Base-by-base conservation (phyloP, 2,797 vertebrate species). In the Pagetopsis macropterus region DNA sequence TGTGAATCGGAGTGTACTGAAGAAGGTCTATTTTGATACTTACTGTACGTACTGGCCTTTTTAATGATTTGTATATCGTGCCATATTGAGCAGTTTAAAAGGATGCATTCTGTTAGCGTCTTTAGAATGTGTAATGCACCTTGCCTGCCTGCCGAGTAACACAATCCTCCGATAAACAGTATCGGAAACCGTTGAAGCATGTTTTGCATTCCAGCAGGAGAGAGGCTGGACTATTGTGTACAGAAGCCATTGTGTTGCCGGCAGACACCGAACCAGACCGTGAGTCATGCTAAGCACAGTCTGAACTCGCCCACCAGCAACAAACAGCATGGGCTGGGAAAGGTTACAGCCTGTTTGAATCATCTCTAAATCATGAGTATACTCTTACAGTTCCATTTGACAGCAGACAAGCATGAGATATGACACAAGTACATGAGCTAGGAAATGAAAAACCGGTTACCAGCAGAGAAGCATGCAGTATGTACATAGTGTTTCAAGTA, bases 201-300 rank as follows among this genome's bases (percentile, higher is more conserved):
- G 86, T 85, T 88, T 87, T 73, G 83, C 92, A 90, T 92, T 93
- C 91, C 89, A 85, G 75, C 66, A 52, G 84, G 58, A 87, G 84
- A 76, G 62, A 83, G 72, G 68, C 81, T 43, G 73, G 70, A 68
- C 82, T 58, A 88, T 91, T 90, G 92, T 93, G 90, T 90, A 86
- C 84, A 78, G 83, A 85, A 81, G 41, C 87, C 88, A 92, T 94
- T 94, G 92, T 94, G 87, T 88, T 69, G 37, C 75, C 85, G 90
- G 87, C 91, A 89, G 85, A 90, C 89, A 85, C 75, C 75, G 54
- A 85, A 88, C 62, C 85, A 87, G 91, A 89, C 90, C 82, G 31
- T 93, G 92, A 94, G 87, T 93, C 93, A 93, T 80, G 83, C 79
- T 84, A 84, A 84, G 86, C 82, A 63, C 82, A 67, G 87, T 76